These are phyloP conservation scores for Lophochroa leadbeateri DNA, from an alignment of 2,113 vertebrate species.

Conservation along the genomic window DNA sequence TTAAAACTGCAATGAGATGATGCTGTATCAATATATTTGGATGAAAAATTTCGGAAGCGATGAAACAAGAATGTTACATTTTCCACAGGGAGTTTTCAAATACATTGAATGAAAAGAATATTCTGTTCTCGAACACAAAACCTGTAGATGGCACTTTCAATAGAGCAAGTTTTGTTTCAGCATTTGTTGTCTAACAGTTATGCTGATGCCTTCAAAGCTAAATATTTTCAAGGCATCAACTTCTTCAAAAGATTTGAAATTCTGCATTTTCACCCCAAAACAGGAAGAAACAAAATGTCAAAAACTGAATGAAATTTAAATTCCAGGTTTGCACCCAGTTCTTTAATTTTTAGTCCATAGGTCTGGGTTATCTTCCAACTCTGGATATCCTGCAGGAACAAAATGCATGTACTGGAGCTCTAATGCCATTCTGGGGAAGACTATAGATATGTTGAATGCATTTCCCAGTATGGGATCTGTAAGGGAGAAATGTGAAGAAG, in stretches of 20 bases:
- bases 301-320: background rate
- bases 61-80: background rate
- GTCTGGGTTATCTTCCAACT: background rate
- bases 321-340: background rate
- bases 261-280: background rate
- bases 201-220: background rate
- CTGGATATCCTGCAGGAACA: background rate
- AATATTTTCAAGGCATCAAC: background rate
- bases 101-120: background rate
- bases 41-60: background rate
- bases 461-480: background rate
- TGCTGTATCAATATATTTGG: background rate
- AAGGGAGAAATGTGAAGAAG: background rate
- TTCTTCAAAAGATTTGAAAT: background rate
- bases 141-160: background rate
- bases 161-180: background rate
- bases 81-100: background rate
- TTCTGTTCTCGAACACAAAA: background rate
- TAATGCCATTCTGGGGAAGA: background rate
- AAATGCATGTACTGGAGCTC: background rate
- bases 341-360: background rate
- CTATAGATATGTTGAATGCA: accelerated
- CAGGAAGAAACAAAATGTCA: background rate
- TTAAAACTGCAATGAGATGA: background rate
- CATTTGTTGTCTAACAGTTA: background rate